Percentiles rank a stretch among this genome's conserved stretches.
These are phyloP conservation scores for Phocides pigmalion DNA, from an alignment of 1,140 invertebrate genomes.

Conservation along the genomic window DNA sequence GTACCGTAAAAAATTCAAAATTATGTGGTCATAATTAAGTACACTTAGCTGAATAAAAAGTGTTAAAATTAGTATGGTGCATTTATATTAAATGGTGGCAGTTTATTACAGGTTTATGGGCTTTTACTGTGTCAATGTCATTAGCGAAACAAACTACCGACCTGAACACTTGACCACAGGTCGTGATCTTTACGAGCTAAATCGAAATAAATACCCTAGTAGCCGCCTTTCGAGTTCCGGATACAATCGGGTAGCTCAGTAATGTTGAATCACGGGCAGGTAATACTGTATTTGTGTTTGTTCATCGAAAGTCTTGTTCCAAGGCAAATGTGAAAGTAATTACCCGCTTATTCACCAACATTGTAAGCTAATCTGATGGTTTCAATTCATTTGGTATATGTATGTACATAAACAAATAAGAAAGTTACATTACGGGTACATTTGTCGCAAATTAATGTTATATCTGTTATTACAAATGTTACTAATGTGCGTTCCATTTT, in stretches of 20 bases:
- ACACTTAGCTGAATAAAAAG: not conserved
- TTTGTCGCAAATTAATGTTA: no score
- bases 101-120: constrained; percentile 18
- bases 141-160: constrained; percentile 23
- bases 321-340: not conserved
- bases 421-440: constrained; percentile 2
- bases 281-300: not conserved
- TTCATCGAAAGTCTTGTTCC: not conserved
- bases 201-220: constrained; percentile 16
- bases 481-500: no score
- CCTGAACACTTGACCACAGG: constrained; percentile 16
- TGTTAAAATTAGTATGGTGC: not conserved
- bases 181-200: constrained; percentile 17
- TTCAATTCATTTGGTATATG: not conserved
- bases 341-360: not conserved
- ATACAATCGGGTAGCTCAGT: not conserved
- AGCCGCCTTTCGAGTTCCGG: constrained; percentile 3
- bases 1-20: not conserved
- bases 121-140: constrained; percentile 17
- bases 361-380: not conserved
- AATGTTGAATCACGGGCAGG: not conserved
- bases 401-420: not conserved
- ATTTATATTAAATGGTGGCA: constrained; percentile 8
- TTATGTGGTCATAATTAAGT: constrained; percentile 1
- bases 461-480: not conserved